Evolutionary conservation across 2,797 vertebrate species (phyloP).

Genomic region (Anomalospiza imberbis): DNA sequence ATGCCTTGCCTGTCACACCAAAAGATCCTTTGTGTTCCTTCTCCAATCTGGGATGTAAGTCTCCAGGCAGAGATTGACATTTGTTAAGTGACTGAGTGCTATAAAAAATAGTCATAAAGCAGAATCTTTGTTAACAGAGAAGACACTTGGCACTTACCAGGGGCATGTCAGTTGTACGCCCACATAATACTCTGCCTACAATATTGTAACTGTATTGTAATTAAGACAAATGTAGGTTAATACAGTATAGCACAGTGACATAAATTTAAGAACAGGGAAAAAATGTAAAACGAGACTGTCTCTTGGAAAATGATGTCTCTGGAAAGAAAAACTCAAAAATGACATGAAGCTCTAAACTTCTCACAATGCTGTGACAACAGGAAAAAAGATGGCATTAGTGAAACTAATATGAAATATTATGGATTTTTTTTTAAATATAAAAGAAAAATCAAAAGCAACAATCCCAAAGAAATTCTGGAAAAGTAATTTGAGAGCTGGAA

Average conservation of each 20-base stretch:
- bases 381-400: not conserved
- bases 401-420: not conserved
- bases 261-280: not conserved
- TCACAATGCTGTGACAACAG: not conserved
- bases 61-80: not conserved
- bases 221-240: not conserved
- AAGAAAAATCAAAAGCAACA: not conserved
- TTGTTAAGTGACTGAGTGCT: not conserved
- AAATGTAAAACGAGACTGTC: not conserved
- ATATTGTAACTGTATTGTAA: not conserved
- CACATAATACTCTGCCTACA: not conserved
- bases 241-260: not conserved
- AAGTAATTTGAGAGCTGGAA: not conserved
- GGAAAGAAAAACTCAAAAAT: not conserved
- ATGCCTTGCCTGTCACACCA: not conserved
- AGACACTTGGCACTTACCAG: not conserved
- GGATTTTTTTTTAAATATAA: not conserved
- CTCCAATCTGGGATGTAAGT: not conserved
- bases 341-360: not conserved
- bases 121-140: not conserved
- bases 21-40: not conserved
- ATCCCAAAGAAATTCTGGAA: not conserved
- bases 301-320: not conserved
- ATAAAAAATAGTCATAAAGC: not conserved
- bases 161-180: not conserved